These are phyloP conservation scores for Siderastrea radians DNA, from an alignment of 92 coral and sea anemone genomes.

Conservation along the genomic window DNA sequence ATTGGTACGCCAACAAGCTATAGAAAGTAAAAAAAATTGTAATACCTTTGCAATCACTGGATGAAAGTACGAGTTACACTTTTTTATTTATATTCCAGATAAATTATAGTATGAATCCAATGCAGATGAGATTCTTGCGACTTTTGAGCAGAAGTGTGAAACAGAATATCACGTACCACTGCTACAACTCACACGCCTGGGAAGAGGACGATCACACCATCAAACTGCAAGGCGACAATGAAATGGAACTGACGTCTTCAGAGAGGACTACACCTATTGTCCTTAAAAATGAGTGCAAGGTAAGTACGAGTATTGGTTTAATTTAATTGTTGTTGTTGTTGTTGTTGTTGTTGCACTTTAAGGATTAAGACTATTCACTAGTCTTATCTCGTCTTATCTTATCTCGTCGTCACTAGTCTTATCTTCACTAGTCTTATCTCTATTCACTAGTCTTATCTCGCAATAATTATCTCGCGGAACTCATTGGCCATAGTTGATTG, in stretches of 20 bases:
- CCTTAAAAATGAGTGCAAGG: slow-evolving; percentile 77
- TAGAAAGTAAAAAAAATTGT: no score
- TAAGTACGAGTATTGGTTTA: neutral
- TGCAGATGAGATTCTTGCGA: slow-evolving; percentile 83
- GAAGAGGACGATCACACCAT: slow-evolving; percentile 57
- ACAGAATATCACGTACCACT: slow-evolving; percentile 84
- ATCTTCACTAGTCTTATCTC: no score
- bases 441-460: no score
- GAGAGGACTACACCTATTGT: slow-evolving; percentile 14
- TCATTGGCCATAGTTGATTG: no score
- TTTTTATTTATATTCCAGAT: slow-evolving; percentile 2
- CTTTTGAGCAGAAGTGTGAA: slow-evolving; percentile 72
- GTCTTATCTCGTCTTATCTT: no score
- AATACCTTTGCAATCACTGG: no score
- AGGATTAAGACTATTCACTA: no score
- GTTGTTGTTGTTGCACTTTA: neutral
- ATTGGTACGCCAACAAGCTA: no score
- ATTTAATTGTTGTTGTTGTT: neutral
- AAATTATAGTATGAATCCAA: slow-evolving; percentile 61
- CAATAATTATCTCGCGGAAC: no score
- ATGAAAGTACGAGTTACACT: neutral
- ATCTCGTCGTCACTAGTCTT: no score
- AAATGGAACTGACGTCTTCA: slow-evolving; percentile 44
- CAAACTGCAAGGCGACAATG: slow-evolving; percentile 85
- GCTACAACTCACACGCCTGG: slow-evolving; percentile 79